phyloP scores from a whole-genome alignment of 2,888 invertebrate species.

The Morpho deidamia region DNA sequence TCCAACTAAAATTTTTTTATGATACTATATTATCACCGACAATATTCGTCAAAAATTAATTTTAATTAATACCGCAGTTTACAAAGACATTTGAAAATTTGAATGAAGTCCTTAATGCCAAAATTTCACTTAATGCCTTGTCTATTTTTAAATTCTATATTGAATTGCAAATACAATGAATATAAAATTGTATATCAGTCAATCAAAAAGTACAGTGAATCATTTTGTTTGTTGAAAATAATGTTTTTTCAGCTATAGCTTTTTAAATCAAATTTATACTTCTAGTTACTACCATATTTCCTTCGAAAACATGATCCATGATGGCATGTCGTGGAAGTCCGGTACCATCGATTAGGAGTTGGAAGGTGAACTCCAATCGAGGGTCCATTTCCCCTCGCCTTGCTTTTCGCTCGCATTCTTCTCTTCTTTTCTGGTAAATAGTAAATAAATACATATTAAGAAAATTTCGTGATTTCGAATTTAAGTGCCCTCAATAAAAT shows the following conservation, averaged over 20 bases:
- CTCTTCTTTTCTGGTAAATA: slow-evolving; percentile 79
- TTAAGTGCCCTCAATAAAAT: too few relatives aligned
- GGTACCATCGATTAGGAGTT: slow-evolving; percentile 90
- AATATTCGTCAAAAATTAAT: too few relatives aligned
- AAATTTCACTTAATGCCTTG: too few relatives aligned
- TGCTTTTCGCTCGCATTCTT: slow-evolving; percentile 95
- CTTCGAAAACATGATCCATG: slow-evolving; percentile 94
- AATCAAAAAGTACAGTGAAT: too few relatives aligned
- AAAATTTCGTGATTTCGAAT: background rate
- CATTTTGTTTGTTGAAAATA: too few relatives aligned
- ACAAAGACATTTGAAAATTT: too few relatives aligned
- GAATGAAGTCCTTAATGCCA: too few relatives aligned
- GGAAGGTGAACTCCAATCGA: slow-evolving; percentile 93
- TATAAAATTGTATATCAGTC: too few relatives aligned
- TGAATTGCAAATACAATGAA: too few relatives aligned
- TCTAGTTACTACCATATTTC: slow-evolving; percentile 78
- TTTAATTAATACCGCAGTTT: too few relatives aligned
- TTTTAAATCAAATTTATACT: background rate
- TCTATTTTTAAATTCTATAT: too few relatives aligned
- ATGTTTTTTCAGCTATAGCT: background rate
- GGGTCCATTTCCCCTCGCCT: slow-evolving; percentile 95
- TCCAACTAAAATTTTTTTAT: slow-evolving; percentile 76
- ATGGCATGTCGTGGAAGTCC: slow-evolving; percentile 89
- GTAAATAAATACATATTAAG: slow-evolving; percentile 18
- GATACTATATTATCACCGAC: too few relatives aligned